These are phyloP conservation scores for Cynopterus sphinx DNA, from an alignment of 2,797 vertebrate species.

Conservation along the genomic window DNA sequence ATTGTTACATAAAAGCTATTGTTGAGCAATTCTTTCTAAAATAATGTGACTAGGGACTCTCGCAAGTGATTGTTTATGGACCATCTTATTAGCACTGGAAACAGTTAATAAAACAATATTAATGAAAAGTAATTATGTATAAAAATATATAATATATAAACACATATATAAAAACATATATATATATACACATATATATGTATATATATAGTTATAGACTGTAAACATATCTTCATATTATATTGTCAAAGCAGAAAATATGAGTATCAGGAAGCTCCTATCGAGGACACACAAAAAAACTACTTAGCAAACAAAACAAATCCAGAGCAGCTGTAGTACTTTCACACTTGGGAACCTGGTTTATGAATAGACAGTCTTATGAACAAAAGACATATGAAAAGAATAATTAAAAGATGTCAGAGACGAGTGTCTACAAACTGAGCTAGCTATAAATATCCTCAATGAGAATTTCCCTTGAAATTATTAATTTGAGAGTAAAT, in stretches of 20 bases:
- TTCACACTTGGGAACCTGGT: constrained; percentile 42
- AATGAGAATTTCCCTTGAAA: constrained; percentile 50
- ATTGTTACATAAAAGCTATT: not conserved
- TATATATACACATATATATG: not conserved
- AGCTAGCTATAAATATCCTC: constrained; percentile 34
- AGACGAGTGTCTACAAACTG: not conserved
- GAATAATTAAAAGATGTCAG: constrained; percentile 52
- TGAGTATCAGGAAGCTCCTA: not conserved
- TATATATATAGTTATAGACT: not conserved
- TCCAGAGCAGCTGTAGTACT: not conserved
- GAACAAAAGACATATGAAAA: constrained; percentile 31
- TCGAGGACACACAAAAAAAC: not conserved
- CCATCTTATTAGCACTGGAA: not conserved
- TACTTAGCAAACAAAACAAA: constrained; percentile 30
- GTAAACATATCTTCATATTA: not conserved
- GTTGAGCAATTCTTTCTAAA: not conserved
- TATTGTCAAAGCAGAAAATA: constrained; percentile 27
- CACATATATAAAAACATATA: not conserved
- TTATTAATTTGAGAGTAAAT: constrained; percentile 8
- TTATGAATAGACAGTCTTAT: not conserved
- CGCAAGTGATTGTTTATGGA: not conserved
- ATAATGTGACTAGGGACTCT: not conserved
- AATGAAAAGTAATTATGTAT: not conserved
- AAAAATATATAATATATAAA: not conserved
- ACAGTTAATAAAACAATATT: not conserved